Base-by-base conservation (phyloP, 2,888 invertebrate species). In the Esperia sulphurella region DNA sequence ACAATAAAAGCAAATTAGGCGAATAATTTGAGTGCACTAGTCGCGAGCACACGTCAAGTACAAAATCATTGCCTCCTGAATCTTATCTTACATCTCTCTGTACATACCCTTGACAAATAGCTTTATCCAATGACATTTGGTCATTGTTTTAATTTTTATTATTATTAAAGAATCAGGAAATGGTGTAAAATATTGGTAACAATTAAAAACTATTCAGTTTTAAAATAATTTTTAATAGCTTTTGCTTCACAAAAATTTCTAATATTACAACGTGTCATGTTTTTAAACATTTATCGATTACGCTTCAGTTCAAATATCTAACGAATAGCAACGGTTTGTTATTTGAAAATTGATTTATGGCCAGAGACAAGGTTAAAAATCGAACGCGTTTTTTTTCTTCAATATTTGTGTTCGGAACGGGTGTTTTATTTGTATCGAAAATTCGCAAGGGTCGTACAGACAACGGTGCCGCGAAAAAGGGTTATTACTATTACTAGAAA, bases 391-490 rank as follows among this genome's bases (percentile, higher is more conserved):
- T 79, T 78, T n/a, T 83, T 81, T 83, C 73, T 83, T 72, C 72
- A 83, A 85, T 88, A 88, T 89, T 88, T 89, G 87, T 85, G 75
- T 82, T 82, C 53, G 57, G 65, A 77, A 81, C 87, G 89, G 88
- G 85, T 87, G 88, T 88, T 88, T 86, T 89, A 84, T 88, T 88
- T 87, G 85, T 79, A 80, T 78, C 82, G 68, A 82, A 82, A 84
- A 78, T 71, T 83, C 76, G 87, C 87, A 83, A 85, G 86, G 89
- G 88, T 84, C 72, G 71, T 69, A 63, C 72, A 75, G 79, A 81
- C 79, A 80, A 74, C 78, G 72, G 74, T 50, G 58, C 55, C 55
- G 66, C 71, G 76, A 73, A 72, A 83, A 89, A 85, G 84, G 89
- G 87, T 75, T 71, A 85, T 87, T 86, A 84, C 71, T 87, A 83